Evolutionary conservation across 1,140 invertebrate species (phyloP).

Genomic region (Drosophila busckii): DNA sequence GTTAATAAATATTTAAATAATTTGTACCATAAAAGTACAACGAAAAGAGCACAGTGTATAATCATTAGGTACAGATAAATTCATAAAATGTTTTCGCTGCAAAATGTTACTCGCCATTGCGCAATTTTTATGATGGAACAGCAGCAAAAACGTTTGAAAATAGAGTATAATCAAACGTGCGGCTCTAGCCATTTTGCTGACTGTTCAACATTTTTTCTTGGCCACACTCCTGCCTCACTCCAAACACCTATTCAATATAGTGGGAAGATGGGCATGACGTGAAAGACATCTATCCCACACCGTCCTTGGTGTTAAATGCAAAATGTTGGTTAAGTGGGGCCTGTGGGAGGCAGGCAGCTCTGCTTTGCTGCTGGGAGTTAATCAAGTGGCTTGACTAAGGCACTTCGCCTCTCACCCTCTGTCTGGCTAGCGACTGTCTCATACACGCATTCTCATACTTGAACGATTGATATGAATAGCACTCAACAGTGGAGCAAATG

Average conservation of each 20-base stretch:
- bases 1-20: too few relatives aligned
- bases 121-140: constrained; percentile 68
- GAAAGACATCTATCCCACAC: constrained; percentile 19
- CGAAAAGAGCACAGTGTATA: too few relatives aligned
- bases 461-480: constrained; percentile 2
- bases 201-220: constrained; percentile 70
- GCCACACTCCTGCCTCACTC: constrained; percentile 50
- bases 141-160: constrained; percentile 29
- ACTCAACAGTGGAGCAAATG: constrained; percentile 17
- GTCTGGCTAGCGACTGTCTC: constrained; percentile 18
- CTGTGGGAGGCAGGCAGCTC: constrained; percentile 27
- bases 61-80: too few relatives aligned
- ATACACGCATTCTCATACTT: constrained; percentile 8
- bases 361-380: constrained; percentile 27
- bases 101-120: constrained; percentile 55
- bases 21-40: too few relatives aligned
- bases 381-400: constrained; percentile 45
- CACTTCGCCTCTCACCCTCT: constrained; percentile 4
- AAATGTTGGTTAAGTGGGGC: constrained; percentile 65
- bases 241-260: neutral
- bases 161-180: too few relatives aligned
- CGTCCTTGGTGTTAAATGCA: constrained; percentile 67
- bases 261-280: neutral
- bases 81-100: too few relatives aligned
- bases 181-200: constrained; percentile 59